These are phyloP conservation scores for Nymphicus hollandicus DNA, from an alignment of 2,113 vertebrate species.

Conservation along the genomic window DNA sequence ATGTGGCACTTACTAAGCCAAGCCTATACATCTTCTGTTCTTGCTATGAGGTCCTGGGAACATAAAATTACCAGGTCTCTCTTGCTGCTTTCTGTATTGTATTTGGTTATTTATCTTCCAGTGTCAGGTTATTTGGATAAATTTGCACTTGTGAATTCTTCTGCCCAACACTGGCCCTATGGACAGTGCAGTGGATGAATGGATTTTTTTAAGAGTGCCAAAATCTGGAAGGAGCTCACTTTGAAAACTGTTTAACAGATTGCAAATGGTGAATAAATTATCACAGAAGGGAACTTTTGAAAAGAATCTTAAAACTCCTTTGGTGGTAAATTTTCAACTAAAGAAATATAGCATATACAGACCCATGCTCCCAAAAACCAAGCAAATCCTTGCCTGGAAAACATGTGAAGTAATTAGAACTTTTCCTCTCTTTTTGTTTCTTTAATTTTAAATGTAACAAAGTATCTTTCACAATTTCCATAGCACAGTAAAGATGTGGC, in stretches of 20 bases:
- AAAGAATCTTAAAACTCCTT: neutral
- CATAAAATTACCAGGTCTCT: neutral
- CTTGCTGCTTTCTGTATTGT: neutral
- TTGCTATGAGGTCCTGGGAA: neutral
- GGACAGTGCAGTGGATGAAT: neutral
- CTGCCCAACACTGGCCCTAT: neutral
- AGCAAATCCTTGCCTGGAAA: neutral
- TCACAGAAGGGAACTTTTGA: neutral
- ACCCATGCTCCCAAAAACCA: neutral
- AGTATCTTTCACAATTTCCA: neutral
- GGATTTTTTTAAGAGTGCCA: neutral
- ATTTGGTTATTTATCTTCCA: neutral
- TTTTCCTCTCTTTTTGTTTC: neutral
- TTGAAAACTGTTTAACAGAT: neutral
- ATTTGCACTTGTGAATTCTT: neutral
- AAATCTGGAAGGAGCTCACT: neutral
- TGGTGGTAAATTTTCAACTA: neutral
- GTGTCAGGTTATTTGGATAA: neutral
- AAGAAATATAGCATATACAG: neutral
- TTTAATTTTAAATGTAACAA: neutral
- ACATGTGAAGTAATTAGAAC: neutral
- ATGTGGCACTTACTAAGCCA: accelerated
- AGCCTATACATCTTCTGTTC: neutral
- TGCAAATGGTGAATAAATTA: neutral
- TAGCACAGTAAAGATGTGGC: neutral